These are phyloP conservation scores for Nomada lathburiana DNA, from an alignment of 2,888 invertebrate genomes.

Conservation along the genomic window DNA sequence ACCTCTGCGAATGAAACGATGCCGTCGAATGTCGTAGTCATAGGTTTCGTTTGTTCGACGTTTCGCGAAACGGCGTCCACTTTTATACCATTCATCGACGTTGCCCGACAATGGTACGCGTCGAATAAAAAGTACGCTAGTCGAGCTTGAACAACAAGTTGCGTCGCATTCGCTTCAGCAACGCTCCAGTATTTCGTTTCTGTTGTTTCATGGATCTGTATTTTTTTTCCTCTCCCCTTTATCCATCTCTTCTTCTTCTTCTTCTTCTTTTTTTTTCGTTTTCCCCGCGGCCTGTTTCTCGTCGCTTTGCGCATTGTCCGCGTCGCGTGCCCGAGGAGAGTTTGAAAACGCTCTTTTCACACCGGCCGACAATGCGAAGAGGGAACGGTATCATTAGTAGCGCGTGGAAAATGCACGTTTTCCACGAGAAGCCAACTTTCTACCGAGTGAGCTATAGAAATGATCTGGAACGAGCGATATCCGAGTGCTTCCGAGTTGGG, in stretches of 20 bases:
- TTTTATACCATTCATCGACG: constrained; percentile 28
- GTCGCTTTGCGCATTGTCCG: constrained; percentile 2
- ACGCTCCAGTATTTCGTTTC: constrained; percentile 15
- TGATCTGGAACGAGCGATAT: constrained; percentile 63
- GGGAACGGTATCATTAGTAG: constrained; percentile 44
- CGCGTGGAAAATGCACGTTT: constrained; percentile 51
- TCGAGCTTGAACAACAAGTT: constrained; percentile 19
- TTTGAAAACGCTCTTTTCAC: constrained; percentile 36
- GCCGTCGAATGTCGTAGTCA: not conserved
- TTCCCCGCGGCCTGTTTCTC: not conserved
- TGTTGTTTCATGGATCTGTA: constrained; percentile 5
- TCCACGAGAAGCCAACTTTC: constrained; percentile 37
- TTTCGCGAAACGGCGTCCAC: constrained; percentile 31
- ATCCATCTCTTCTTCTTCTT: not conserved
- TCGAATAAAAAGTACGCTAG: constrained; percentile 36
- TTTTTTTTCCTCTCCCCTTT: not conserved
- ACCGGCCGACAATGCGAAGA: constrained; percentile 15
- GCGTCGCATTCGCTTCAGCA: constrained; percentile 17
- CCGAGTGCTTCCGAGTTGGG: constrained; percentile 41
- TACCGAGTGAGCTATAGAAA: constrained; percentile 21
- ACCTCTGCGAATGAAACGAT: not conserved
- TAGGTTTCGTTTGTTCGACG: constrained; percentile 3
- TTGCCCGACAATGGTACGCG: constrained; percentile 14
- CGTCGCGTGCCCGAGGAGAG: constrained; percentile 18
- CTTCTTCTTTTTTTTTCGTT: not conserved